Percentiles rank a stretch among this genome's conserved stretches.
These are phyloP conservation scores for Leistus spinibarbis DNA, from an alignment of 2,888 invertebrate species.

Conservation along the genomic window DNA sequence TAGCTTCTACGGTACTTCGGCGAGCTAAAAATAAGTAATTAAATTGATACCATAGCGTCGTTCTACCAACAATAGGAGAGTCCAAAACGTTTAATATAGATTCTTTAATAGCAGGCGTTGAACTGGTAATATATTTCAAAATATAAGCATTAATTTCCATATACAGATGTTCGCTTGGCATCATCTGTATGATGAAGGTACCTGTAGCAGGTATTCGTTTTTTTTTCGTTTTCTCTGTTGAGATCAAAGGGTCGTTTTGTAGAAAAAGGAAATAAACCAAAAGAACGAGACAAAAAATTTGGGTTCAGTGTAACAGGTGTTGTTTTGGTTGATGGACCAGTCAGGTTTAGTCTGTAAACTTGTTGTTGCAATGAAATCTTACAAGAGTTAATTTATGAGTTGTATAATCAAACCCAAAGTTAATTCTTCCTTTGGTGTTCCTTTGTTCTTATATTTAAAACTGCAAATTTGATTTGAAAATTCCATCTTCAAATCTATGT, in stretches of 20 bases:
- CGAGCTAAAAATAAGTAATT: background rate
- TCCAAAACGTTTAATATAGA: background rate
- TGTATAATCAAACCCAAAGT: too few species aligned
- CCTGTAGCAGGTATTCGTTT: too few species aligned
- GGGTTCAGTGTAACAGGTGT: background rate
- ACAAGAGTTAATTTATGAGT: background rate
- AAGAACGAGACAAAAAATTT: background rate
- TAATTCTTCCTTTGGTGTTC: too few species aligned
- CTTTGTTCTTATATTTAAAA: too few species aligned
- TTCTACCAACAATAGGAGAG: background rate
- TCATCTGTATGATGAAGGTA: background rate
- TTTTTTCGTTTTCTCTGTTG: background rate
- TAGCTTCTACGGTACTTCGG: too few species aligned
- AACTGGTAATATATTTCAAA: background rate
- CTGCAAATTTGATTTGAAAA: too few species aligned
- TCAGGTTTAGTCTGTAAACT: background rate
- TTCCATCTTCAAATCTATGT: too few species aligned
- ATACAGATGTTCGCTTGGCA: background rate
- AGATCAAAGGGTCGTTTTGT: background rate
- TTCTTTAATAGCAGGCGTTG: background rate
- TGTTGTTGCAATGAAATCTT: background rate
- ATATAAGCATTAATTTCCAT: background rate
- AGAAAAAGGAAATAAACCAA: background rate
- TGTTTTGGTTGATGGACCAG: background rate
- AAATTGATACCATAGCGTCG: background rate